A percentile compares a stretch with the other conserved stretches of the same genome.
Evolutionary conservation across 2,888 invertebrate species (phyloP).

Genomic region (Sialis fuliginosa): DNA sequence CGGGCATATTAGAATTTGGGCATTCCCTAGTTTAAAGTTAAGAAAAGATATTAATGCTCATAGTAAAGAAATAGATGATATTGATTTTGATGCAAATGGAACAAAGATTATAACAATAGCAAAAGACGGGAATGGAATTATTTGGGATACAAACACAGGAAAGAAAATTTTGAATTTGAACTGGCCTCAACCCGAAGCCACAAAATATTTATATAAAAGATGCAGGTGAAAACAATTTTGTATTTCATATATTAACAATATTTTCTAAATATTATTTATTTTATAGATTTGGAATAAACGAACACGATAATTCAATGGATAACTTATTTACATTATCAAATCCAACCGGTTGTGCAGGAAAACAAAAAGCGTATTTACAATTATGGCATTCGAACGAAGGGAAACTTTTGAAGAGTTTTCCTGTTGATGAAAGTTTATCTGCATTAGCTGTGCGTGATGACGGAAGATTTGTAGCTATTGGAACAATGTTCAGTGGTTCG

Average conservation of each 20-base stretch:
- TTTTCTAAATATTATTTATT: background rate
- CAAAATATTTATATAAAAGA: conserved; percentile 67
- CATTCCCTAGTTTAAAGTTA: conserved; percentile 63
- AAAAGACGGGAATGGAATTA: conserved; percentile 65
- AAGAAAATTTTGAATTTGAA: conserved; percentile 49
- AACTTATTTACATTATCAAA: conserved; percentile 68
- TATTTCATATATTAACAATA: background rate
- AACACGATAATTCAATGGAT: conserved; percentile 42
- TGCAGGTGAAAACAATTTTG: conserved; percentile 38
- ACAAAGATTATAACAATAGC: conserved; percentile 65
- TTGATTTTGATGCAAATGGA: conserved; percentile 75
- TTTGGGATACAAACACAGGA: conserved; percentile 59
- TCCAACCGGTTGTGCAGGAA: conserved; percentile 53
- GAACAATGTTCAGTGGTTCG: conserved; percentile 85
- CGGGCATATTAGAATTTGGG: conserved; percentile 74
- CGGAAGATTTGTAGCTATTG: conserved; percentile 80
- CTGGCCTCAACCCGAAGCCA: conserved; percentile 58
- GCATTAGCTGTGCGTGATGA: conserved; percentile 80
- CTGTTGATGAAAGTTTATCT: conserved; percentile 58
- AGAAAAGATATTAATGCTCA: conserved; percentile 59
- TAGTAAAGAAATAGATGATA: conserved; percentile 81
- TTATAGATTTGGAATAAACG: conserved; percentile 49
- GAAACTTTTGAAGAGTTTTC: conserved; percentile 32
- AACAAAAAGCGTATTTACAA: conserved; percentile 57
- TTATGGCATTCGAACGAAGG: conserved; percentile 58